A percentile compares a stretch with the other conserved stretches of the same genome.
Conservation (phyloP, 2,888 invertebrate species). For the Exephanes ischioxanthus region DNA sequence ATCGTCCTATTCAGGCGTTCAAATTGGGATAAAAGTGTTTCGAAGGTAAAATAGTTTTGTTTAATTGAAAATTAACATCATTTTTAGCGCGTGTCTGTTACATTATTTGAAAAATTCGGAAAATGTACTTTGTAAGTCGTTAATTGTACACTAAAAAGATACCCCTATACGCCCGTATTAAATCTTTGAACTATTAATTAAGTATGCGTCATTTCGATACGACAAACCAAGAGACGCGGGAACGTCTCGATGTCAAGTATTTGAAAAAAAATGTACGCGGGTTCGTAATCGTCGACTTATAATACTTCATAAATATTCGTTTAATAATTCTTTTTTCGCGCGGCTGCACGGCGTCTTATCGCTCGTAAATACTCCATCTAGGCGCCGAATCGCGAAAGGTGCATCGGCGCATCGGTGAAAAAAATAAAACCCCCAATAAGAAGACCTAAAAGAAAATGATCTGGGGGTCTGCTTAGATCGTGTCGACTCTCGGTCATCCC, state of each 20-base stretch:
- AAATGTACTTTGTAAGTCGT: too few species aligned
- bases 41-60: background rate
- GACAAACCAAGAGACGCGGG: too few species aligned
- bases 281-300: background rate
- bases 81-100: background rate
- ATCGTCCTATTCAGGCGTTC: background rate
- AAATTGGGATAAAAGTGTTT: background rate
- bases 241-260: too few species aligned
- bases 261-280: too few species aligned
- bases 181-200: too few species aligned
- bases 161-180: too few species aligned
- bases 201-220: too few species aligned
- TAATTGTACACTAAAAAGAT: too few species aligned
- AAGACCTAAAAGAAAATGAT: background rate
- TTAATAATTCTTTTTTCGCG: too few species aligned
- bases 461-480: conserved; percentile 28
- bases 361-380: conserved; percentile 70
- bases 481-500: conserved; percentile 41
- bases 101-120: background rate
- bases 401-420: conserved; percentile 18
- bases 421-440: background rate
- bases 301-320: background rate
- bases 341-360: background rate
- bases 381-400: conserved; percentile 49
- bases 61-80: background rate